Conservation (phyloP, 2,113 vertebrate species). For the Rhabdomys dilectus region DNA sequence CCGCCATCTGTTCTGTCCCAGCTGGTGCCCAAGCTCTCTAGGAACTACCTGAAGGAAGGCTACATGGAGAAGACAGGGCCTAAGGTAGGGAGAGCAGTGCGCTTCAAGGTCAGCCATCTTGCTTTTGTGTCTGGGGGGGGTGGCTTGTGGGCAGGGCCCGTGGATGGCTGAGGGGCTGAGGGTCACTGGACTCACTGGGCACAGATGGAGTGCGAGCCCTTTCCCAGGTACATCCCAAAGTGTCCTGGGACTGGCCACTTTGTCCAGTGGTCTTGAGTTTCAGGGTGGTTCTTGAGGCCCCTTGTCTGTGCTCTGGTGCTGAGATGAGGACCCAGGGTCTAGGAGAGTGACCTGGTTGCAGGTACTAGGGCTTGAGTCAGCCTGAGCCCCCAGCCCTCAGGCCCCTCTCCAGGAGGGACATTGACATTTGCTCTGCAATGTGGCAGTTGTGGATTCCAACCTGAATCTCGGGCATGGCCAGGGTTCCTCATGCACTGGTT, state of each 20-base stretch:
- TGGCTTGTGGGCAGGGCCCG: background rate
- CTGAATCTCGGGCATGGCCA: background rate
- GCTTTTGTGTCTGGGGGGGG: background rate
- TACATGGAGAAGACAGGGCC: slow-evolving; percentile 97
- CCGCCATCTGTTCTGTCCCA: slow-evolving; percentile 60
- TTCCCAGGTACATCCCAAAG: background rate
- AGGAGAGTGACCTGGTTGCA: background rate
- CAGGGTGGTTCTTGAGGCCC: background rate
- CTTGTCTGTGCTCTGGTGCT: background rate
- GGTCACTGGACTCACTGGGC: background rate
- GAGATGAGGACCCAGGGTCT: background rate
- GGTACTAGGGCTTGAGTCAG: background rate
- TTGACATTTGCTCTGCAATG: no score
- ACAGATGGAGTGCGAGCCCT: background rate
- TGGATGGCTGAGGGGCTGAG: background rate
- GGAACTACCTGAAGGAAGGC: slow-evolving; percentile 96
- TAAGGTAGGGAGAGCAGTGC: slow-evolving; percentile 88
- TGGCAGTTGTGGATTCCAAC: no score
- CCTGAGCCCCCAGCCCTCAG: no score
- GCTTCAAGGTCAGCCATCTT: fast-evolving
- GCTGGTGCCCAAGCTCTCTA: slow-evolving; percentile 96
- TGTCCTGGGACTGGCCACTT: no score
- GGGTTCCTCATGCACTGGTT: fast-evolving
- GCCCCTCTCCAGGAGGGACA: background rate
- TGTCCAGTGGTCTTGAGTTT: background rate